Percentiles rank a stretch among this genome's conserved stretches.
These are phyloP conservation scores for Eulemur macaco DNA, from an alignment of 2,113 vertebrate species.

Conservation along the genomic window DNA sequence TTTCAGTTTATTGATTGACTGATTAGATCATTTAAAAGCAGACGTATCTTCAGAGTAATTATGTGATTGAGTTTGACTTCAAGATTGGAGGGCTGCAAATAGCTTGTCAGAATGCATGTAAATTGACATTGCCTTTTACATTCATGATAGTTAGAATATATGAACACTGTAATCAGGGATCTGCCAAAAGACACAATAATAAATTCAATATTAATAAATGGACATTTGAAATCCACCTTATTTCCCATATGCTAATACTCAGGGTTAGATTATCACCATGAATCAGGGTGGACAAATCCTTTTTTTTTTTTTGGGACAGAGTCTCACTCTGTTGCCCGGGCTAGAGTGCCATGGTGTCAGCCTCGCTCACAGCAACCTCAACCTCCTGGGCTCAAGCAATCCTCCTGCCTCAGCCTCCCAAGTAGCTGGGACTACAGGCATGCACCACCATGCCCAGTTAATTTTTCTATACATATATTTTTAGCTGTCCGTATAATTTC, in stretches of 20 bases:
- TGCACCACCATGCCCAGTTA: no score
- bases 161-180: constrained; percentile 37
- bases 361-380: no score
- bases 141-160: not conserved
- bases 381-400: no score
- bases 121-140: constrained; percentile 21
- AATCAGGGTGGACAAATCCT: not conserved
- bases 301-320: not conserved
- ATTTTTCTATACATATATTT: no score
- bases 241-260: not conserved
- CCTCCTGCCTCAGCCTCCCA: no score
- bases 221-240: not conserved
- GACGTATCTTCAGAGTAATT: constrained; percentile 57
- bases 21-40: constrained; percentile 56
- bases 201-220: constrained; percentile 35
- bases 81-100: constrained; percentile 22
- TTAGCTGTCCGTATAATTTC: no score
- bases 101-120: constrained; percentile 1
- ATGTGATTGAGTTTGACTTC: not conserved
- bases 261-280: not conserved
- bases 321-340: no score
- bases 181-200: constrained; percentile 40
- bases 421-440: no score
- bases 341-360: no score
- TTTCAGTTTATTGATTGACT: not conserved